These are phyloP conservation scores for Heliconius aoede DNA, from an alignment of 2,888 invertebrate species.

Conservation along the genomic window DNA sequence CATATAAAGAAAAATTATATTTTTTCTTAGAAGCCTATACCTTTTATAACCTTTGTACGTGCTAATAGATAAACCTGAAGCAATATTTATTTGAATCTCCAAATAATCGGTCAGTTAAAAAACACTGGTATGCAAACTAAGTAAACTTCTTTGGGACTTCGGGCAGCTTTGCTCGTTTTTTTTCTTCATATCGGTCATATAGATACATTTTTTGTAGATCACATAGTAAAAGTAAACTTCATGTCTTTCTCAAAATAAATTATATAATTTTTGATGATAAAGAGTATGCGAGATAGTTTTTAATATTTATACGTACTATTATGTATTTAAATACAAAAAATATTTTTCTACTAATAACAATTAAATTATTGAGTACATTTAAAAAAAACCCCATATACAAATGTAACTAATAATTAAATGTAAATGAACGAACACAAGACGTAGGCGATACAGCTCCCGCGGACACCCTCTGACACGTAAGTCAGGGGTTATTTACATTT, in stretches of 20 bases:
- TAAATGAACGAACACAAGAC: constrained; percentile 36
- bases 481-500: constrained; percentile 64
- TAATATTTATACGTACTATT: background rate
- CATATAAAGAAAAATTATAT: background rate
- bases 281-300: background rate
- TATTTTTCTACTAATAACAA: background rate
- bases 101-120: constrained; percentile 43
- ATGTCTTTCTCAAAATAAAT: background rate
- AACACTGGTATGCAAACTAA: constrained; percentile 46
- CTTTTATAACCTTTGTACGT: constrained; percentile 24
- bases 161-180: constrained; percentile 30
- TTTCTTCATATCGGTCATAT: constrained; percentile 12
- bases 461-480: constrained; percentile 44
- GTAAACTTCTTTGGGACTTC: constrained; percentile 40
- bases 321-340: background rate
- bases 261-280: background rate
- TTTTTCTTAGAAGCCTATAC: constrained; percentile 2
- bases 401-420: constrained; percentile 16
- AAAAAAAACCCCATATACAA: background rate
- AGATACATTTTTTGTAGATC: background rate
- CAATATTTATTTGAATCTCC: constrained; percentile 45
- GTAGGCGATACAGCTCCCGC: constrained; percentile 38
- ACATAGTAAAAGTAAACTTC: background rate
- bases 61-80: constrained; percentile 47
- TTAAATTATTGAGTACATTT: background rate